Conservation (phyloP, 2,888 invertebrate species). For the Dryobota labecula region DNA sequence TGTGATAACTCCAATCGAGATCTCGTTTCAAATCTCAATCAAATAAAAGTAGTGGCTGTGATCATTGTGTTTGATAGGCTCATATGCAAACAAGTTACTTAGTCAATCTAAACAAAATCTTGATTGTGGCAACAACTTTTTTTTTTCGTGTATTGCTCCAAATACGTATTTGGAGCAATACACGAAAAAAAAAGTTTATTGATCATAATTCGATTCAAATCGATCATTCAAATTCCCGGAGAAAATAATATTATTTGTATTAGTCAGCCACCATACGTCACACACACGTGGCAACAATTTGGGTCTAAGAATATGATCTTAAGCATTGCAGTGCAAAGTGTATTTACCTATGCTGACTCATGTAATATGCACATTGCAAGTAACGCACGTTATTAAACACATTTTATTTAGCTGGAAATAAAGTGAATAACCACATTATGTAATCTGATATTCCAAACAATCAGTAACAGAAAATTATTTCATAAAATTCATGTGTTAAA, state of each 20-base stretch:
- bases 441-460: conserved; percentile 12
- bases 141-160: too few relatives aligned
- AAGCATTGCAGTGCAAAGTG: conserved; percentile 13
- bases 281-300: background rate
- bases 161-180: background rate
- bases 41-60: too few relatives aligned
- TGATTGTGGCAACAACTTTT: too few relatives aligned
- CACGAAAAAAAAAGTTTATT: too few relatives aligned
- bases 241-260: background rate
- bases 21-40: too few relatives aligned
- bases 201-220: background rate
- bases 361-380: conserved; percentile 22
- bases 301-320: background rate
- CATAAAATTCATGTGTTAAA: conserved; percentile 34
- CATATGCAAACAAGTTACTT: too few relatives aligned
- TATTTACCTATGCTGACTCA: conserved; percentile 43
- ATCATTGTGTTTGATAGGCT: too few relatives aligned
- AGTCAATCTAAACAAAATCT: too few relatives aligned
- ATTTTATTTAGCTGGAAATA: conserved; percentile 23
- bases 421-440: conserved; percentile 39
- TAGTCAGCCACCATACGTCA: conserved; percentile 7
- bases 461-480: conserved; percentile 30
- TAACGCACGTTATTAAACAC: conserved; percentile 9
- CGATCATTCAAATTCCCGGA: too few relatives aligned
- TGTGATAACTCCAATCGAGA: too few relatives aligned